These are phyloP conservation scores for Myotis myotis DNA, from an alignment of 2,797 vertebrate genomes.

Conservation along the genomic window DNA sequence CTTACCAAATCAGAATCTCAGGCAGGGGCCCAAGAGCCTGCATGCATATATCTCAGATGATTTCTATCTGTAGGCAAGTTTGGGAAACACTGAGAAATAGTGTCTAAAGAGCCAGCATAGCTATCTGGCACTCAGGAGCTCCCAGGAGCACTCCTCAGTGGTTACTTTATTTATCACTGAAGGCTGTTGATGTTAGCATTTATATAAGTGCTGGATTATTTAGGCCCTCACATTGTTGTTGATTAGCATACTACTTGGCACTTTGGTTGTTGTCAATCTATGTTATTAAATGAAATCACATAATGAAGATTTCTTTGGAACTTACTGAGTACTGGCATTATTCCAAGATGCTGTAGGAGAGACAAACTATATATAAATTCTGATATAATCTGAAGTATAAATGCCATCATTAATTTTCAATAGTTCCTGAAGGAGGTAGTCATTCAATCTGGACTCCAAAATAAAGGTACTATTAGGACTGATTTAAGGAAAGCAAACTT, in stretches of 20 bases:
- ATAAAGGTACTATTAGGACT: neutral
- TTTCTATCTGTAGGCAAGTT: neutral
- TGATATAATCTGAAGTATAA: neutral
- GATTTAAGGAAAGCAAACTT: neutral
- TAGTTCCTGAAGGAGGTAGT: neutral
- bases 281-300: neutral
- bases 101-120: neutral
- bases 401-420: neutral
- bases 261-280: neutral
- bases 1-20: neutral
- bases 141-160: neutral
- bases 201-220: neutral
- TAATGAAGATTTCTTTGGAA: constrained; percentile 36
- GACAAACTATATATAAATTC: neutral
- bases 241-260: neutral
- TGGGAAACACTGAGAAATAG: neutral
- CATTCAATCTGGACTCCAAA: neutral
- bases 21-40: neutral
- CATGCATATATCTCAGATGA: neutral
- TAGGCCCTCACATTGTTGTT: neutral
- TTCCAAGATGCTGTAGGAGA: neutral
- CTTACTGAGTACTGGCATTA: neutral
- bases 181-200: neutral
- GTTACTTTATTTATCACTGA: neutral
- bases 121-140: neutral